phyloP scores from a whole-genome alignment of 2,113 vertebrate genomes.

The Stictonetta naevosa region DNA sequence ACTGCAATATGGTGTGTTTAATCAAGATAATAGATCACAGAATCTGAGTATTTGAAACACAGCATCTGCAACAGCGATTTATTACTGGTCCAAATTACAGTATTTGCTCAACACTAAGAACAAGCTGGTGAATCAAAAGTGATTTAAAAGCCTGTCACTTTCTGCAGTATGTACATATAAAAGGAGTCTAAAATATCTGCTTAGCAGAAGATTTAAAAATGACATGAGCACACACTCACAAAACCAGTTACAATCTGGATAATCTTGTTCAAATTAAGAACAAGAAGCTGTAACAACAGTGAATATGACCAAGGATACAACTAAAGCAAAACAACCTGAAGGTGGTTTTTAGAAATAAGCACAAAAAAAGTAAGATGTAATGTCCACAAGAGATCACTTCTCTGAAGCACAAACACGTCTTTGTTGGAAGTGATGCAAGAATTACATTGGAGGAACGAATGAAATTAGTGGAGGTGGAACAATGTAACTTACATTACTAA shows the following conservation, averaged over 20 bases:
- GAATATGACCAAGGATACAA: neutral
- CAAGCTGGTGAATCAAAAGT: neutral
- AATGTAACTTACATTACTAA: neutral
- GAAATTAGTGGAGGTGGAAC: neutral
- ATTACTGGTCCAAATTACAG: neutral
- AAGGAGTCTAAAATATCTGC: neutral
- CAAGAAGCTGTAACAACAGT: neutral
- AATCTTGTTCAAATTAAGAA: neutral
- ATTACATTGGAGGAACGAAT: neutral
- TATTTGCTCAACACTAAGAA: slow-evolving; percentile 15
- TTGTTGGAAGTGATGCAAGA: neutral
- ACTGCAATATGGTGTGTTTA: neutral
- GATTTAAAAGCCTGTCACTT: neutral
- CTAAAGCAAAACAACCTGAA: neutral
- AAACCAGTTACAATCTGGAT: slow-evolving; percentile 5
- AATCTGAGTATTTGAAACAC: neutral
- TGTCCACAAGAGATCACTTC: neutral
- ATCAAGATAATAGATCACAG: neutral
- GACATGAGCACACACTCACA: neutral
- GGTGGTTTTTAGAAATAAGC: neutral
- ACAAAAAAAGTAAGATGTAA: neutral
- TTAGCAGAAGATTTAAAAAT: neutral
- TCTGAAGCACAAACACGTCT: neutral
- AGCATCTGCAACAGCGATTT: slow-evolving; percentile 25
- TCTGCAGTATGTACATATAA: neutral